Conservation (phyloP, 1,140 invertebrate species). For the Geopemphigus sp. region DNA sequence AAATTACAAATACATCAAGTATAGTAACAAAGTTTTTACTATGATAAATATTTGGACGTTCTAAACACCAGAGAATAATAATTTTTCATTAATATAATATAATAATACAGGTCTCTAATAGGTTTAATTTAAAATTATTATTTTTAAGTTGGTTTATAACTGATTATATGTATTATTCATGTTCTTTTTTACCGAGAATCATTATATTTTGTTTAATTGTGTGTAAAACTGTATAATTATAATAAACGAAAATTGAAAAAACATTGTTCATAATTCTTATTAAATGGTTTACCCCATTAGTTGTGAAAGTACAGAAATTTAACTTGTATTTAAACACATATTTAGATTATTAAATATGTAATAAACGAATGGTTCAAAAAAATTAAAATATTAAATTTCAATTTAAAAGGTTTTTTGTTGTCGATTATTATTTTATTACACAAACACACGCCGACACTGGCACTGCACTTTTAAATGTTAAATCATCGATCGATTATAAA, state of each 20-base stretch:
- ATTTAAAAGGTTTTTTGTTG: neutral
- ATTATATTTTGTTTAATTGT: neutral
- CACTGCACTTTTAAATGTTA: neutral
- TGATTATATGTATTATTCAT: too few species aligned
- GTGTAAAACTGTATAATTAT: neutral
- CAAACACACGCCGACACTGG: neutral
- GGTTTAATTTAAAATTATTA: too few species aligned
- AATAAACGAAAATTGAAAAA: neutral
- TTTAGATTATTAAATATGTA: neutral
- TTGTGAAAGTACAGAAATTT: neutral
- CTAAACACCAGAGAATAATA: too few species aligned
- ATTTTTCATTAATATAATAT: too few species aligned
- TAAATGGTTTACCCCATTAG: constrained; percentile 6
- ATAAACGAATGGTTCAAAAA: neutral
- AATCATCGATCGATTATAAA: neutral
- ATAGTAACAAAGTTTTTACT: too few species aligned
- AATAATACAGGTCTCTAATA: too few species aligned
- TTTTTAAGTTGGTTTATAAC: too few species aligned
- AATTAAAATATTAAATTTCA: constrained; percentile 14
- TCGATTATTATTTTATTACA: neutral
- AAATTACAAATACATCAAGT: too few species aligned
- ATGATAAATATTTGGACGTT: too few species aligned
- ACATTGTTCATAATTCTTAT: neutral
- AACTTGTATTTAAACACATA: neutral
- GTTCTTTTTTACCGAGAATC: too few species aligned